A percentile compares a stretch with the other conserved stretches of the same genome.
These are phyloP conservation scores for Lysandra bellargus DNA, from an alignment of 2,888 invertebrate species.

Conservation along the genomic window DNA sequence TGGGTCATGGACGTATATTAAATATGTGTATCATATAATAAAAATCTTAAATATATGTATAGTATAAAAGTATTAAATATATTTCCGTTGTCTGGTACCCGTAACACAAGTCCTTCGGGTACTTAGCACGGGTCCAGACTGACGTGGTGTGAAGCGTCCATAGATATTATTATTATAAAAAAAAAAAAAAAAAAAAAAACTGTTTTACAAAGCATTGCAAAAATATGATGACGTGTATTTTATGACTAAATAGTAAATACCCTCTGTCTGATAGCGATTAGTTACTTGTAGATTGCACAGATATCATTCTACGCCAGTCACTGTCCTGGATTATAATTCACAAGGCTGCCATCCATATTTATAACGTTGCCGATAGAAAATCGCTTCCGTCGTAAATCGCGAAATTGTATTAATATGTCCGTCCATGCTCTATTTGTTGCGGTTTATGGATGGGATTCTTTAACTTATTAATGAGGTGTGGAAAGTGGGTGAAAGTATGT, in stretches of 20 bases:
- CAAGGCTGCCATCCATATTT: constrained; percentile 64
- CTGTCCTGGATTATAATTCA: constrained; percentile 59
- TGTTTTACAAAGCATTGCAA: neutral
- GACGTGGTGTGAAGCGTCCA: no score
- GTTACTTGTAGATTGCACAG: constrained; percentile 6
- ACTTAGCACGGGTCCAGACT: no score
- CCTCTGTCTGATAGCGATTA: constrained; percentile 1
- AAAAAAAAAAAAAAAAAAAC: no score
- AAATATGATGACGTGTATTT: neutral
- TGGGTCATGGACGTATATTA: no score
- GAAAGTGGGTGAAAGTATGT: constrained; percentile 12
- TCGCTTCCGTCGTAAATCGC: constrained; percentile 50
- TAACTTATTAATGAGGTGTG: constrained; percentile 4
- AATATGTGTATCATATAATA: no score
- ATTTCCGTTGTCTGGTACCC: no score
- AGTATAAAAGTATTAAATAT: no score
- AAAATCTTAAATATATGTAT: no score
- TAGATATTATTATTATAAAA: no score
- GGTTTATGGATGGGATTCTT: constrained; percentile 14
- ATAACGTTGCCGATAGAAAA: constrained; percentile 50
- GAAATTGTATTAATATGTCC: constrained; percentile 43
- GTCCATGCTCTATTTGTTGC: constrained; percentile 39
- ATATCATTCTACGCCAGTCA: constrained; percentile 43
- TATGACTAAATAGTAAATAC: neutral
- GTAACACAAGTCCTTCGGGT: no score